Conservation (phyloP, 35 echinoderm and acorn worm genomes). For the Acanthaster planci region DNA sequence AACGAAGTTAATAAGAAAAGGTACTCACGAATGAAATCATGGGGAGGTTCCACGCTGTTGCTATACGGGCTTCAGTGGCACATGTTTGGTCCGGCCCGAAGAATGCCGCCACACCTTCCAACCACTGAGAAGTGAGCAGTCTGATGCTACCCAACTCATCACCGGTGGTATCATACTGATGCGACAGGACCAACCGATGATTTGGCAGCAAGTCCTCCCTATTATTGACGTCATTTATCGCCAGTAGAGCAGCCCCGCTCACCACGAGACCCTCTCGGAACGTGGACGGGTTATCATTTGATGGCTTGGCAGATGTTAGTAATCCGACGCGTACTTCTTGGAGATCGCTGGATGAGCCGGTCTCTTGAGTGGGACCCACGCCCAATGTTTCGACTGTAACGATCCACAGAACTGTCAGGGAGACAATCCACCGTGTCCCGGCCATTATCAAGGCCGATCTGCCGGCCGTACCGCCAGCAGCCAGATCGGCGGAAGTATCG, state of each 20-base stretch:
- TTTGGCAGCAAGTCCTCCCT: constrained; percentile 50
- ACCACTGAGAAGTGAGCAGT: constrained; percentile 62
- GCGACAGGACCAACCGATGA: constrained; percentile 37
- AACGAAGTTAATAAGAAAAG: too few relatives aligned
- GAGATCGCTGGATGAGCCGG: background rate
- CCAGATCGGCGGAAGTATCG: too few relatives aligned
- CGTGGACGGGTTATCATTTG: background rate
- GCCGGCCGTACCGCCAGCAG: too few relatives aligned
- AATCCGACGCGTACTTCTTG: constrained; percentile 57
- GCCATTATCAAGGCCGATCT: background rate
- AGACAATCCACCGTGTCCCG: background rate
- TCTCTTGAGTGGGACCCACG: background rate
- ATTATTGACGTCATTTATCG: constrained; percentile 64
- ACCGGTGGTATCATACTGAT: constrained; percentile 39
- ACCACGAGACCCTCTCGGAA: constrained; percentile 34
- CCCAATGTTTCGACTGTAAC: background rate
- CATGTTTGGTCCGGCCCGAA: constrained; percentile 84
- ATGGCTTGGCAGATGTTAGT: constrained; percentile 33
- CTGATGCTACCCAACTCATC: constrained; percentile 54
- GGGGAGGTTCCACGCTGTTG: constrained; percentile 83
- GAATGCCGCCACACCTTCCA: constrained; percentile 69
- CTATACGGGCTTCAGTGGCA: constrained; percentile 68
- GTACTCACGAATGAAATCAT: constrained; percentile 95
- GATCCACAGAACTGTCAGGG: background rate
- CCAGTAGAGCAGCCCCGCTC: constrained; percentile 65